These are phyloP conservation scores for Nemopilema nomurai DNA, from an alignment of 30 jellyfish, hydroid and myxozoan species.

Conservation along the genomic window DNA sequence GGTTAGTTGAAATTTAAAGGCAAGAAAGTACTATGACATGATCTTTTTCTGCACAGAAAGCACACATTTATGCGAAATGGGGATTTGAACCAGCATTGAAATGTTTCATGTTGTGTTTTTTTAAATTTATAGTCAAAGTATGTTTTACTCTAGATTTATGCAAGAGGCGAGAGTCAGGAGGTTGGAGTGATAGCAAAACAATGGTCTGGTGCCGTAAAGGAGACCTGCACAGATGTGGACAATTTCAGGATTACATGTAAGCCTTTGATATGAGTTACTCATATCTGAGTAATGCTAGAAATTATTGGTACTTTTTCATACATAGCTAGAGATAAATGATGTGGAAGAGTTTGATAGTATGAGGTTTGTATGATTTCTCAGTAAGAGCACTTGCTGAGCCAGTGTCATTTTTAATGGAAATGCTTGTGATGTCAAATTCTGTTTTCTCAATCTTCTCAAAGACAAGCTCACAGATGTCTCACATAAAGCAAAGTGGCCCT, in stretches of 20 bases:
- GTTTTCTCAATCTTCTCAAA: too few relatives aligned
- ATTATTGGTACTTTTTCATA: background rate
- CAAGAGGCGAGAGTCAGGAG: constrained; percentile 46
- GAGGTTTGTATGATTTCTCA: too few relatives aligned
- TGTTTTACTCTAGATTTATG: constrained; percentile 35
- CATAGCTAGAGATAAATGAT: background rate
- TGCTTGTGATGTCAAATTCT: too few relatives aligned
- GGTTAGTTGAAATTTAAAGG: constrained; percentile 1
- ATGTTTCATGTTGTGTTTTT: too few relatives aligned
- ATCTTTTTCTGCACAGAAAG: background rate
- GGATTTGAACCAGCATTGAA: background rate
- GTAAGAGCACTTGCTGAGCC: too few relatives aligned
- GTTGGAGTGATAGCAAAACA: constrained; percentile 54
- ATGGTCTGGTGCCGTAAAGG: constrained; percentile 67
- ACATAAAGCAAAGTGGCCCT: too few relatives aligned
- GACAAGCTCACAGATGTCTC: too few relatives aligned
- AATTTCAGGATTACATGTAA: constrained; percentile 63
- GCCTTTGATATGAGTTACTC: background rate
- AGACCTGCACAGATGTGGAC: constrained; percentile 66
- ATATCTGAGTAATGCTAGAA: too few relatives aligned
- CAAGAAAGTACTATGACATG: background rate
- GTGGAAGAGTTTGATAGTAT: too few relatives aligned
- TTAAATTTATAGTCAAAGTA: background rate
- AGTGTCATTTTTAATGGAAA: too few relatives aligned
- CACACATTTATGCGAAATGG: background rate